Evolutionary conservation across 2,797 vertebrate species (phyloP).

Genomic region (Paedocypris micromegethes): DNA sequence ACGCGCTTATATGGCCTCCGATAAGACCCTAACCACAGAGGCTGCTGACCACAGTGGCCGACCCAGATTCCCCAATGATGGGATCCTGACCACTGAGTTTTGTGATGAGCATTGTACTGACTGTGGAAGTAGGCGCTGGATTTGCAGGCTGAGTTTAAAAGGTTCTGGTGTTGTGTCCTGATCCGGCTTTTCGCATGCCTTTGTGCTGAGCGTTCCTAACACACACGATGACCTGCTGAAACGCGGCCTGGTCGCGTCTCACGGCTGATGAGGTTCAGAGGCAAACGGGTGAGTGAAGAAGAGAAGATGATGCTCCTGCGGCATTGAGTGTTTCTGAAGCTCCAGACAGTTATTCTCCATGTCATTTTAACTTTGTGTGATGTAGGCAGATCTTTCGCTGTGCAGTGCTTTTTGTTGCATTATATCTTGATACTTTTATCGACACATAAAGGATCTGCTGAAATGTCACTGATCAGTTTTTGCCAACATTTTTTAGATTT

Average conservation of each 20-base stretch:
- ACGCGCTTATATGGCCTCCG: too few species aligned
- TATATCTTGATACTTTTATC: too few species aligned
- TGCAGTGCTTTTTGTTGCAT: too few species aligned
- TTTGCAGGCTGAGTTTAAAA: slow-evolving; percentile 43
- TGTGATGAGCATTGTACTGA: slow-evolving; percentile 41
- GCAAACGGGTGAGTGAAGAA: neutral
- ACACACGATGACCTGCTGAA: slow-evolving; percentile 38
- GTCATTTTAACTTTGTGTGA: too few species aligned
- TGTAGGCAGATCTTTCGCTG: too few species aligned
- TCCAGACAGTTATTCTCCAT: too few species aligned
- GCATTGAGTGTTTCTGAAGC: too few species aligned
- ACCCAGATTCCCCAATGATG: slow-evolving; percentile 46
- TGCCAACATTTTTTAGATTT: too few species aligned
- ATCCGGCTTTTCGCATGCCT: slow-evolving; percentile 40
- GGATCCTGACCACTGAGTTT: slow-evolving; percentile 50
- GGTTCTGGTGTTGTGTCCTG: slow-evolving; percentile 35
- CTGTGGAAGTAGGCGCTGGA: slow-evolving; percentile 25
- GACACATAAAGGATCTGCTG: too few species aligned
- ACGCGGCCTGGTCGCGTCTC: slow-evolving; percentile 11
- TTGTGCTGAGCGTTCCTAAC: slow-evolving; percentile 37
- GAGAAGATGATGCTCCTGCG: too few species aligned
- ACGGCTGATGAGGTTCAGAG: slow-evolving; percentile 9
- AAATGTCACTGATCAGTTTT: too few species aligned
- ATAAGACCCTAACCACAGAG: too few species aligned
- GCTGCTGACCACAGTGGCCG: slow-evolving; percentile 2